phyloP scores from a whole-genome alignment of 2,888 invertebrate genomes.

The Empis stercorea region DNA sequence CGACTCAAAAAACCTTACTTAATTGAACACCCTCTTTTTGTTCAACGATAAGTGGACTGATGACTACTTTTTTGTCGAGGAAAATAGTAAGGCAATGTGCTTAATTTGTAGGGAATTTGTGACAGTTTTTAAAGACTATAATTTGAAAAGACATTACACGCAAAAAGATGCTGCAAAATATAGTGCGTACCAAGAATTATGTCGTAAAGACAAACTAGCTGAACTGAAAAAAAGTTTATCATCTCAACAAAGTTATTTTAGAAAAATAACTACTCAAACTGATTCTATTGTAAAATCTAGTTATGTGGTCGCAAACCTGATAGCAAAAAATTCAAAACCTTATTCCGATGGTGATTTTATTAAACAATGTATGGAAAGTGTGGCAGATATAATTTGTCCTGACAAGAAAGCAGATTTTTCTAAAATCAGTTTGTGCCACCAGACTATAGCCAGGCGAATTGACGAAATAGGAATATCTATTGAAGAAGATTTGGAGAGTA shows the following conservation, averaged over 20 bases:
- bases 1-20: no score
- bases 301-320: neutral
- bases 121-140: slow-evolving; percentile 1
- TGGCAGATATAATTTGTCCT: neutral
- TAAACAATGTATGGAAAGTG: neutral
- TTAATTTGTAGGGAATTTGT: slow-evolving; percentile 3
- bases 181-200: neutral
- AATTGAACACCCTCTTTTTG: no score
- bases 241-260: slow-evolving; percentile 1
- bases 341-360: neutral
- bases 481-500: neutral
- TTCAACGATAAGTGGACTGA: slow-evolving; percentile 4
- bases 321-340: slow-evolving; percentile 8
- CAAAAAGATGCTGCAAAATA: neutral
- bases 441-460: slow-evolving; percentile 1
- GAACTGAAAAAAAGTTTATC: neutral
- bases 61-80: slow-evolving; percentile 2
- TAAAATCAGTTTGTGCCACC: neutral
- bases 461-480: neutral
- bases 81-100: slow-evolving; percentile 1
- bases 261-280: neutral
- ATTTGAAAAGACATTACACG: slow-evolving; percentile 2
- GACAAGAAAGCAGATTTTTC: neutral
- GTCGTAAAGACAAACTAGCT: neutral
- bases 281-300: neutral